phyloP scores from a whole-genome alignment of 2,888 invertebrate species.

The Pyralis farinalis region DNA sequence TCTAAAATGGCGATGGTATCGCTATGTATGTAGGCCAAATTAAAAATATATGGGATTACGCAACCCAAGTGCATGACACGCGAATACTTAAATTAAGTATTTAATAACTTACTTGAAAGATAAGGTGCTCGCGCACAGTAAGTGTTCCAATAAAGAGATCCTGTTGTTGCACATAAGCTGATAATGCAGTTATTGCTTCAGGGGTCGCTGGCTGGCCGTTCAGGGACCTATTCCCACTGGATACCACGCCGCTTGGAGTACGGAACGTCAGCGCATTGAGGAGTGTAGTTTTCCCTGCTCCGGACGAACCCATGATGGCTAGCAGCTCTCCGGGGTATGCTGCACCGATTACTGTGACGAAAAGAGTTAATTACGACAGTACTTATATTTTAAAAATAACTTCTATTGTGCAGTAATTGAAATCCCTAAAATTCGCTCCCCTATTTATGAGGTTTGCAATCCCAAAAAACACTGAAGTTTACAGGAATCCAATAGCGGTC shows the following conservation, averaged over 20 bases:
- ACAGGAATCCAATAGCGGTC: too few relatives aligned
- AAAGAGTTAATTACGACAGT: background rate
- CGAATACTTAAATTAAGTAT: too few relatives aligned
- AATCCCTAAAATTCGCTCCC: too few relatives aligned
- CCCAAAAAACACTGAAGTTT: too few relatives aligned
- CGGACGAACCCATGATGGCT: slow-evolving; percentile 94
- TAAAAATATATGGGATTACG: too few relatives aligned
- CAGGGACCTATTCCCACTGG: slow-evolving; percentile 81
- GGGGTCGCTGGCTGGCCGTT: slow-evolving; percentile 90
- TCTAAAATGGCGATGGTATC: too few relatives aligned
- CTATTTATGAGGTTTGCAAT: too few relatives aligned
- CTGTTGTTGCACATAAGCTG: slow-evolving; percentile 96
- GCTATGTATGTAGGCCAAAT: too few relatives aligned
- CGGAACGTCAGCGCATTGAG: slow-evolving; percentile 93
- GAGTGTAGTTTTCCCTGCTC: slow-evolving; percentile 97
- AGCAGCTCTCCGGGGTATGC: slow-evolving; percentile 93
- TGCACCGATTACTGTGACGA: slow-evolving; percentile 85
- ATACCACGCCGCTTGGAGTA: slow-evolving; percentile 84
- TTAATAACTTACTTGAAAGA: slow-evolving; percentile 91
- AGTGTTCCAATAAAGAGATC: slow-evolving; percentile 95
- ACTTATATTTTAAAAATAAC: too few relatives aligned
- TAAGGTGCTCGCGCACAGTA: slow-evolving; percentile 93
- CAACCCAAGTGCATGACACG: too few relatives aligned
- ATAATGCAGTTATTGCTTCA: slow-evolving; percentile 86
- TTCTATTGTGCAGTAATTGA: too few relatives aligned